A percentile compares a stretch with the other conserved stretches of the same genome.
Conservation (phyloP, 1,140 invertebrate species). For the Cryptotermes secundus region DNA sequence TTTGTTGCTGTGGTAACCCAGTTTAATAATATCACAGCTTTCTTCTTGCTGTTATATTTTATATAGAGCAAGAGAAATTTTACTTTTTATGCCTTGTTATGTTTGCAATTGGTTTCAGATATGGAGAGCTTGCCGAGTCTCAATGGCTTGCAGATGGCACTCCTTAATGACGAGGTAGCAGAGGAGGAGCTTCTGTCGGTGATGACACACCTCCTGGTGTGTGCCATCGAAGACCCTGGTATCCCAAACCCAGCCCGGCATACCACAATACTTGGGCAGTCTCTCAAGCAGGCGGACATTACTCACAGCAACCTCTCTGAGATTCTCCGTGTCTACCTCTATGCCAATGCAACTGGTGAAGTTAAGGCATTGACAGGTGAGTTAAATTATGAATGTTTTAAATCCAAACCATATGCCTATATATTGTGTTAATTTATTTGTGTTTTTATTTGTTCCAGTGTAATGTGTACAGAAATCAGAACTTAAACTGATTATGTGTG, state of each 20-base stretch:
- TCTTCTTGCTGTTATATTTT: no score
- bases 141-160: constrained; percentile 80
- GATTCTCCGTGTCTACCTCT: constrained; percentile 84
- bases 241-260: constrained; percentile 85
- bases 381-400: not conserved
- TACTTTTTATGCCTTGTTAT: no score
- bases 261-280: constrained; percentile 85
- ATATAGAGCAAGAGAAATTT: no score
- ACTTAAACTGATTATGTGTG: no score
- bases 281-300: constrained; percentile 86
- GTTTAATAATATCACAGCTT: no score
- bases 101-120: constrained; percentile 53
- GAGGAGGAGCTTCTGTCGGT: constrained; percentile 87
- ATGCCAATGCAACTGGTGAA: constrained; percentile 81
- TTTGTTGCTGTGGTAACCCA: no score
- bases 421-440: not conserved
- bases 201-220: constrained; percentile 85
- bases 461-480: no score
- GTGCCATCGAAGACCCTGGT: constrained; percentile 92
- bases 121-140: constrained; percentile 84
- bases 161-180: constrained; percentile 79
- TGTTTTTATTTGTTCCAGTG: not conserved
- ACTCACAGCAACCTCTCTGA: constrained; percentile 91
- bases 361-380: constrained; percentile 75
- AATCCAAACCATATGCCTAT: not conserved